Evolutionary conservation across 2,888 invertebrate genomes (phyloP).

Genomic region (Brenthis hecate): DNA sequence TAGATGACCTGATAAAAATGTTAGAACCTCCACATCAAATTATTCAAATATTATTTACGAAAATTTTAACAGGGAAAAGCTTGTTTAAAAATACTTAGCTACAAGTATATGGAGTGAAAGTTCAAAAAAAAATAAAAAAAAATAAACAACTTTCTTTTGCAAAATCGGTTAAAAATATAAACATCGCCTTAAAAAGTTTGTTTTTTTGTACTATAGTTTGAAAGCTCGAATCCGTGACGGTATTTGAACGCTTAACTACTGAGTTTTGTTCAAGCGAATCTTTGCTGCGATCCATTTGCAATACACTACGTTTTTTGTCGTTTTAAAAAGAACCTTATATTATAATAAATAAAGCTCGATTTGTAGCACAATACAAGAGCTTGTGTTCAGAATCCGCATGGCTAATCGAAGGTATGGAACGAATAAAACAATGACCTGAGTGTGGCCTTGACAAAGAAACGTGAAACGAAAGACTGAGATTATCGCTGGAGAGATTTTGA

Average conservation of each 20-base stretch:
- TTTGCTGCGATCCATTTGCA: conserved; percentile 41
- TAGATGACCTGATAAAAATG: too few relatives aligned
- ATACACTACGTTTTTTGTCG: conserved; percentile 23
- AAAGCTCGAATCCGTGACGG: conserved; percentile 29
- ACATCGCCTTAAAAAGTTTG: conserved; percentile 3
- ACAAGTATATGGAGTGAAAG: not conserved
- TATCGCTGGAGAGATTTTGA: conserved; percentile 1
- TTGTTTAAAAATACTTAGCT: too few relatives aligned
- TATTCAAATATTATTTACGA: too few relatives aligned
- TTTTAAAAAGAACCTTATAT: conserved; percentile 24
- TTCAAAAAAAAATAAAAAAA: too few relatives aligned
- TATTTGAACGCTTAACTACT: conserved; percentile 48
- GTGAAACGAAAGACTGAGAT: conserved; percentile 35
- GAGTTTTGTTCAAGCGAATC: conserved; percentile 46
- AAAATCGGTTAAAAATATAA: not conserved
- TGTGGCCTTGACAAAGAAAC: conserved; percentile 48
- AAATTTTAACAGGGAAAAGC: not conserved
- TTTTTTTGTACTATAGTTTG: not conserved
- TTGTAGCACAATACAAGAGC: conserved; percentile 29
- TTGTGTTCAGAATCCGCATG: conserved; percentile 45
- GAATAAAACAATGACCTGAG: conserved; percentile 59
- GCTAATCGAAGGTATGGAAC: conserved; percentile 53
- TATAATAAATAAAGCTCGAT: conserved; percentile 26
- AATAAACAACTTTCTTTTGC: not conserved
- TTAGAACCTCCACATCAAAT: too few relatives aligned